Base-by-base conservation (phyloP, 1,140 invertebrate species). In the Hestina assimilis region DNA sequence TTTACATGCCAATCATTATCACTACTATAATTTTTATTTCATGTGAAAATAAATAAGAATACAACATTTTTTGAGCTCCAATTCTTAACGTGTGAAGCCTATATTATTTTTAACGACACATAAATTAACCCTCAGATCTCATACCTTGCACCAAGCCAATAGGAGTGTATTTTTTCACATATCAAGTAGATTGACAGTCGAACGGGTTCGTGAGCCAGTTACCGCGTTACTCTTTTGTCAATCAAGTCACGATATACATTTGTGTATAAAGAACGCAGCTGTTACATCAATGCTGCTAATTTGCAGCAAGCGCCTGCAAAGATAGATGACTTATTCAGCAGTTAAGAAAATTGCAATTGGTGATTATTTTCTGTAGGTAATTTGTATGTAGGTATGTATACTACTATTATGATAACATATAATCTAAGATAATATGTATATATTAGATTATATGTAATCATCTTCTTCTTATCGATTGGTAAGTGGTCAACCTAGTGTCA, bases 221-320 rank as follows among this genome's bases (percentile, higher is more conserved):
- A n/a, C n/a, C n/a, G n/a, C n/a, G 63, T 57, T 56, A 69, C 60
- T 52, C 58, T 70, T 74, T 69, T 61, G 64, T 66, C 66, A 66
- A 72, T 69, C 66, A 72, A 67, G 33, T 54, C 40, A 41, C 51
- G 58, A 46, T 43, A 50, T 38, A 41, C 20, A 8, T 23, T 48
- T 48, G 26, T 47, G 45, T 33, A 26, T 8, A 8, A 20, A 23
- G 24, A 14, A 12, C 15, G 21, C 23, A 15, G 38, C 24, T 45
- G 11, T 26, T 46, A 11, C 11, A 14, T 12, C 24, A 48, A 35
- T 48, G 46, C 35, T 11, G 21, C 46, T 48, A 35, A 48, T 35
- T 48, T 48, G 46, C 46, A 35, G 28, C n/a, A 21, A 33, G 46
- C 29, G 41, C 41, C 12, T 20, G 38, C 7, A 6, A 38, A 38